Conservation (phyloP, 2,888 invertebrate species). For the Trachelus iudaicus region DNA sequence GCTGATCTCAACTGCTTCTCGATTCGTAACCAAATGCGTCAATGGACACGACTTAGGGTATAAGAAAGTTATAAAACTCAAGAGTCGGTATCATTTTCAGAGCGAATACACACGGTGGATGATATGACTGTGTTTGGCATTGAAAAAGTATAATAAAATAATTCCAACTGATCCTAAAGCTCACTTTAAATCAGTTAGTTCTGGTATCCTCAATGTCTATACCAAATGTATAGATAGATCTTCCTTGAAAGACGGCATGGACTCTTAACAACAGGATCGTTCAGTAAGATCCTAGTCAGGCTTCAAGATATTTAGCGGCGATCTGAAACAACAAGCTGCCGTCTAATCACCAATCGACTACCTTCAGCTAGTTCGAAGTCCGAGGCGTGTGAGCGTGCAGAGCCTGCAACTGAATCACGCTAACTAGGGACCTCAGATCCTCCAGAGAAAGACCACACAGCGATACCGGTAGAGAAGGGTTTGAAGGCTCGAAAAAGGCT, state of each 20-base stretch:
- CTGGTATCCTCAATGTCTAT: not conserved
- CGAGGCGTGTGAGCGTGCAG: constrained; percentile 41
- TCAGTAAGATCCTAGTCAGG: constrained; percentile 16
- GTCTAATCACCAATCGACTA: constrained; percentile 54
- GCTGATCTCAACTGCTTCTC: not conserved
- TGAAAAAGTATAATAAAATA: not conserved
- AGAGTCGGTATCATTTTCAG: too few relatives aligned
- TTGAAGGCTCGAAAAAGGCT: constrained; percentile 10
- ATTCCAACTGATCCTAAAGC: not conserved
- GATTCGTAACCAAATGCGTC: not conserved
- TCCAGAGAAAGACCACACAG: constrained; percentile 41
- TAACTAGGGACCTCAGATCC: constrained; percentile 43
- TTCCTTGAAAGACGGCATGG: not conserved
- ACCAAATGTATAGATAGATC: not conserved
- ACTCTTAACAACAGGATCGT: constrained; percentile 16
- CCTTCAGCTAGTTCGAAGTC: constrained; percentile 28
- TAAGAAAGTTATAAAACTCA: not conserved
- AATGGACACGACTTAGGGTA: not conserved
- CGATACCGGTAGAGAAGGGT: constrained; percentile 18
- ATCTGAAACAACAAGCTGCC: constrained; percentile 53
- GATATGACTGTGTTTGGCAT: not conserved
- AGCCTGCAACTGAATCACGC: constrained; percentile 48
- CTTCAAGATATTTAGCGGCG: constrained; percentile 53
- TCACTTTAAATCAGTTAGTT: not conserved
- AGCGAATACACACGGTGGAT: too few relatives aligned